Evolutionary conservation across 2,797 vertebrate genomes (phyloP), one percentile per base, ranked within the genome.

Genomic region (Odontamblyopus rebecca): DNA sequence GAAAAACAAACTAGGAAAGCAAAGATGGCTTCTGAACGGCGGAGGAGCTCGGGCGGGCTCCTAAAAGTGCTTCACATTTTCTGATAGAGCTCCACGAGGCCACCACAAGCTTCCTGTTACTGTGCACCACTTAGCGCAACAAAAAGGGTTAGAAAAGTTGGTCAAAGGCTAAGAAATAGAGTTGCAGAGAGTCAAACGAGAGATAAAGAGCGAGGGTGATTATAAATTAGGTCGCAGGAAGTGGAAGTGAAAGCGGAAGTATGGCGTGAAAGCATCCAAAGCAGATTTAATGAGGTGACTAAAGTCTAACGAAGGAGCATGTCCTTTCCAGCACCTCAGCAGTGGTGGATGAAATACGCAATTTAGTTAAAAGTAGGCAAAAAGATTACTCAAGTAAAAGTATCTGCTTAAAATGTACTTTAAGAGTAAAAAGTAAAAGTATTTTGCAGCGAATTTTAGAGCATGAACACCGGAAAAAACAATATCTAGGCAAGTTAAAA

Each of bases 51-150:
- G 0, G 2, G 72, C 19, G n/a, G 2, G 32, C 65, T 78, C 72
- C 67, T 68, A 18, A 89, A 87, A 88, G 84, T 81, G 83, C 82
- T 82, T 75, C 5, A 54, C n/a, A 68, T 38, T 60, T 54, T 74
- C 73, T 1, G 0, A 77, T 61, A 68, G 0, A 27, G 73, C 69
- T 65, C 61, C 67, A 73, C 70, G 77, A 80, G 65, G 61, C 72
- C 68, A 54, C 70, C 60, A 0, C 75, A 56, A 23, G 23, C 54
- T 9, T 11, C 8, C 2, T 2, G 87, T 86, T 85, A 82, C 83
- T 81, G 41, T 68, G 41, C 44, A 65, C 69, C 61, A 48, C 66
- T 63, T 44, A 30, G 23, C 23, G 50, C 61, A 70, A 16, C 56
- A 71, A 38, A 62, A 30, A 2, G 41, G 12, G 57, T 15, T 30